Evolutionary conservation across 2,113 vertebrate species (phyloP).

Genomic region (Clarias magur): DNA sequence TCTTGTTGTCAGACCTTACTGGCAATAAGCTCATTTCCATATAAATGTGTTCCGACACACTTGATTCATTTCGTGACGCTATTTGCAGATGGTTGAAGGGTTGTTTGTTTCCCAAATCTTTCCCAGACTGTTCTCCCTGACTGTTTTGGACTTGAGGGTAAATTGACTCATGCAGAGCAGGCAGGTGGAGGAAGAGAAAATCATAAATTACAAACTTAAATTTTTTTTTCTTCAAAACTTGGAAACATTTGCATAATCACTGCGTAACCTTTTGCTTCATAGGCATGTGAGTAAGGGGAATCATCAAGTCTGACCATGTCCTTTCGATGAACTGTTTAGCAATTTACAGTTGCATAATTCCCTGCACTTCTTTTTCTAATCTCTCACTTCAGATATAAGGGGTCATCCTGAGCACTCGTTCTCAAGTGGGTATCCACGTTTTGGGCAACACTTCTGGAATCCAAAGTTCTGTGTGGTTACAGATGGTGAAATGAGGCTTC

Average conservation of each 20-base stretch:
- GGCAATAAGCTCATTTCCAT: slow-evolving; percentile 48
- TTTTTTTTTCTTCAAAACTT: background rate
- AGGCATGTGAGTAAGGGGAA: background rate
- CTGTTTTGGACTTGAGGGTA: slow-evolving; percentile 28
- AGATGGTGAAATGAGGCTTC: slow-evolving; percentile 73
- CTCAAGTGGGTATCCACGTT: slow-evolving; percentile 68
- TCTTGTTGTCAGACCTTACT: slow-evolving; percentile 20
- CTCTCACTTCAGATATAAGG: slow-evolving; percentile 58
- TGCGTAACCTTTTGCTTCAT: background rate
- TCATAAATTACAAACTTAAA: background rate
- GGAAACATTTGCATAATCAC: background rate
- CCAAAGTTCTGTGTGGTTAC: slow-evolving; percentile 68
- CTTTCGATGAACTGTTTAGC: background rate
- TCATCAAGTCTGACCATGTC: background rate
- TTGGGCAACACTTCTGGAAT: slow-evolving; percentile 70
- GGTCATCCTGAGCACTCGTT: slow-evolving; percentile 64
- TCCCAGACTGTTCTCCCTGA: slow-evolving; percentile 28
- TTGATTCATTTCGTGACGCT: slow-evolving; percentile 29
- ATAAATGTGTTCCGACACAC: slow-evolving; percentile 50
- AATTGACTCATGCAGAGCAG: slow-evolving; percentile 30
- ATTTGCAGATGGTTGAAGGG: slow-evolving; percentile 29
- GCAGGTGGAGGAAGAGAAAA: slow-evolving; percentile 1
- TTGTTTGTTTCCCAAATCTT: slow-evolving; percentile 44
- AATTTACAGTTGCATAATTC: background rate
- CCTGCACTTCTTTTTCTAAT: background rate